Base-by-base conservation (phyloP, 2,113 vertebrate species). In the Pachypanchax playfairii region DNA sequence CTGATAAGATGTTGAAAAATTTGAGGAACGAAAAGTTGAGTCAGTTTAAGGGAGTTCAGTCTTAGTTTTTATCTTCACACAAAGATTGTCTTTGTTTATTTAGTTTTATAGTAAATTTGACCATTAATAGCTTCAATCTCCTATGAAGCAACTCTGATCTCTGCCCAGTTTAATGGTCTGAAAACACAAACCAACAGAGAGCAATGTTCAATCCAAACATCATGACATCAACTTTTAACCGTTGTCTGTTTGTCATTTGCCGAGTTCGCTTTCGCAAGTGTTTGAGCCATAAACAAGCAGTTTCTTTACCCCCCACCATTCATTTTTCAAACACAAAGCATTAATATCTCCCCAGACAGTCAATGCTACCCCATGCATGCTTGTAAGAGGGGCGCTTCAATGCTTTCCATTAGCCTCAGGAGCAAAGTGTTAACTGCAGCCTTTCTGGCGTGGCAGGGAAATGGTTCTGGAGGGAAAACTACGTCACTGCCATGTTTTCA, bases 341-440 rank as follows among this genome's bases (percentile, higher is more conserved):
- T 76, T 89, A 89, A 91, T 88, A 84, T 87, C 75, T 90, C 83
- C 90, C 90, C 72, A 70, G 85, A 87, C 70, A 67, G 65, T 17
- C 69, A 71, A 54, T 35, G n/a, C 77, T 79, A 64, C 73, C 61
- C 68, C 79, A 26, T 69, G 39, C 66, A 46, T 56, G 65, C 46
- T 28, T 77, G 77, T 82, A 82, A 83, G 73, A 77, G 66, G 69
- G 51, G 70, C 42, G 75, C 71, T 69, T 63, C 48, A 5, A 8
- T 44, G 64, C 48, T 22, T 82, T 87, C 85, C 85, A 90, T 90
- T 91, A 89, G 85, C 75, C 79, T 81, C 76, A 5, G 5, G 63
- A 81, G 79, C 68, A 59, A 60, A 53, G 58, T 38, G 83, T 86
- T 88, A 80, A 89, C 82, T 82, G 83, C 47, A 43, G 72, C 61